Percentiles rank a stretch among this genome's conserved stretches.
Evolutionary conservation across 2,797 vertebrate genomes (phyloP).

Genomic region (Argyrosomus regius): DNA sequence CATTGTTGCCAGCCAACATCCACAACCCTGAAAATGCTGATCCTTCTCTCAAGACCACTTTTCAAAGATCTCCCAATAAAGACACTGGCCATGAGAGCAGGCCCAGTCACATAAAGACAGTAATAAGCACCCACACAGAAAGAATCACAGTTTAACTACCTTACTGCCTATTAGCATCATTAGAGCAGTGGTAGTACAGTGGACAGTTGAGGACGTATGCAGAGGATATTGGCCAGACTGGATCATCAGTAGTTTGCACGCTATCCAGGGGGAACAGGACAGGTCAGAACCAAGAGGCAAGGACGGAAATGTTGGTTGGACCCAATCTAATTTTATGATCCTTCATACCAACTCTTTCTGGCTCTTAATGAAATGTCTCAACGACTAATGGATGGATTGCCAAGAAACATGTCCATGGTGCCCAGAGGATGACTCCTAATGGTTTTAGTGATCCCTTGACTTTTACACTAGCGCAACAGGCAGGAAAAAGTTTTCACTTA

Average conservation of each 20-base stretch:
- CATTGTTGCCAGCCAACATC: neutral
- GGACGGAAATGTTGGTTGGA: neutral
- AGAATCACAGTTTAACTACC: conserved; percentile 47
- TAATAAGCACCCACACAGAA: conserved; percentile 42
- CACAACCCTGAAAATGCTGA: neutral
- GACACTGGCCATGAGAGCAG: conserved; percentile 8
- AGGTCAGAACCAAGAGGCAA: neutral
- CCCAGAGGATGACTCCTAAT: neutral
- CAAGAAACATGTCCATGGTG: neutral
- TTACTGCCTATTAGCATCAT: conserved; percentile 45
- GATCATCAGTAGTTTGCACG: conserved; percentile 27
- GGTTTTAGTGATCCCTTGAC: neutral
- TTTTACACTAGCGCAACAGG: neutral
- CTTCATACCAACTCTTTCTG: neutral
- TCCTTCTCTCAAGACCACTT: neutral
- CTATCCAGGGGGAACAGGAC: neutral
- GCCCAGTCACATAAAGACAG: conserved; percentile 19
- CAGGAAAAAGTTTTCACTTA: neutral
- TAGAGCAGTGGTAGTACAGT: conserved; percentile 26
- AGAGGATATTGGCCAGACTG: conserved; percentile 23
- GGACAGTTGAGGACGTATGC: neutral
- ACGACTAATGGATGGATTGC: neutral
- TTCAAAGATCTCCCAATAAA: neutral
- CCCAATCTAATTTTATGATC: neutral
- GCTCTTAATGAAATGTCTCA: neutral